These are phyloP conservation scores for Albula goreensis DNA, from an alignment of 2,113 vertebrate species.

Conservation along the genomic window DNA sequence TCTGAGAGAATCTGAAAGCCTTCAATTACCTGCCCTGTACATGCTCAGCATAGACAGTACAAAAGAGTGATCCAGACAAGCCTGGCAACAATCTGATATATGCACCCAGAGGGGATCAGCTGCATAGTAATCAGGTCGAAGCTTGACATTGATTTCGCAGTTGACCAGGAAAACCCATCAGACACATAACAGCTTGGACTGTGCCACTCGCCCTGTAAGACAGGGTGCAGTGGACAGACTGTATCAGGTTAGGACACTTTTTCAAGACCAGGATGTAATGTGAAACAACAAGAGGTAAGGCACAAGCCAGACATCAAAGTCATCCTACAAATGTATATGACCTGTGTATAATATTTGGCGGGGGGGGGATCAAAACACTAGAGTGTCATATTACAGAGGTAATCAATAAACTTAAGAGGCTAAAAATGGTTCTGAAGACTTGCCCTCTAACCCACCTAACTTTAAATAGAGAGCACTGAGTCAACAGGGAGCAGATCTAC, in stretches of 20 bases:
- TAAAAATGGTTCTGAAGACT: neutral
- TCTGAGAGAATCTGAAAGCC: neutral
- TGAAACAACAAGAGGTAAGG: neutral
- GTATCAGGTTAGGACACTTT: neutral
- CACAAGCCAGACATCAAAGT: neutral
- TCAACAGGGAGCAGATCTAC: neutral
- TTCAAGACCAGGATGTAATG: neutral
- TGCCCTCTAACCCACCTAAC: too few species aligned
- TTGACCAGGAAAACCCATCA: neutral
- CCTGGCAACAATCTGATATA: conserved; percentile 23
- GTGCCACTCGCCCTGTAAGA: neutral
- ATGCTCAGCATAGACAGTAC: neutral
- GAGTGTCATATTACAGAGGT: neutral
- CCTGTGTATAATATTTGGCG: neutral
- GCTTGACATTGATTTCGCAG: conserved; percentile 16
- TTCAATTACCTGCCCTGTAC: neutral
- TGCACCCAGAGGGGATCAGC: conserved; percentile 27
- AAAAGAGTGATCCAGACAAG: neutral
- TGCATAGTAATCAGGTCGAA: conserved; percentile 34
- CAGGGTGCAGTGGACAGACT: neutral
- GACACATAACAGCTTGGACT: neutral
- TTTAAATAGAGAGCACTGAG: too few species aligned
- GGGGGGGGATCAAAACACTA: neutral
- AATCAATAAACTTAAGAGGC: neutral
- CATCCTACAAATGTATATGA: neutral